These are phyloP conservation scores for Trachelus iudaicus DNA, from an alignment of 2,888 invertebrate genomes.

Conservation along the genomic window DNA sequence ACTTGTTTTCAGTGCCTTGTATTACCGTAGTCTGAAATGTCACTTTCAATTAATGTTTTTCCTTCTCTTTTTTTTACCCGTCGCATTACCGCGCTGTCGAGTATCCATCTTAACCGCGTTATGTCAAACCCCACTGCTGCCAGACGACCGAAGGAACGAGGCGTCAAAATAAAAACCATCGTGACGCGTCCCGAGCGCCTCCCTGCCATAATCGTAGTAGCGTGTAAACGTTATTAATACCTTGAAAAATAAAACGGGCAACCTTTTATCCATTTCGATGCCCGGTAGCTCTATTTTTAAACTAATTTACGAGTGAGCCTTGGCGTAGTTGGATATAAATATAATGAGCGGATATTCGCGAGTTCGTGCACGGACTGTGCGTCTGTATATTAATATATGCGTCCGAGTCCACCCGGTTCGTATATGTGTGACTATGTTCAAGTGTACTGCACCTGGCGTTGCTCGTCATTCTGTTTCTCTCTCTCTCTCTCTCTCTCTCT, in stretches of 20 bases:
- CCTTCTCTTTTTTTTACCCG: neutral
- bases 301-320: slow-evolving; percentile 34
- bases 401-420: neutral
- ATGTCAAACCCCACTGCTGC: neutral
- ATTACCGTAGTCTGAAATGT: neutral
- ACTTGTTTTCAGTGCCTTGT: neutral
- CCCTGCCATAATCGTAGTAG: neutral
- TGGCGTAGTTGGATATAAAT: slow-evolving; percentile 44
- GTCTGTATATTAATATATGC: neutral
- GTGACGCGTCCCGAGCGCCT: neutral
- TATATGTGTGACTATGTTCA: slow-evolving; percentile 31
- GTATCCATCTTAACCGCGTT: neutral
- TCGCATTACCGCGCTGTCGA: neutral
- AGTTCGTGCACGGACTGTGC: slow-evolving; percentile 12
- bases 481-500: too few species aligned
- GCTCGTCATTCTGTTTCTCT: slow-evolving; percentile 34
- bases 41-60: neutral
- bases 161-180: neutral
- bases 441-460: slow-evolving; percentile 44
- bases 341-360: slow-evolving; percentile 42
- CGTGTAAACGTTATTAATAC: neutral
- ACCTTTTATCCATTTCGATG: slow-evolving; percentile 26
- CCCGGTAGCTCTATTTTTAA: slow-evolving; percentile 34
- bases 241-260: neutral
- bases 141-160: neutral